Evolutionary conservation across 2,113 vertebrate genomes (phyloP), one percentile per base, ranked within the genome.

Genomic region (Cochlearius cochlearius): DNA sequence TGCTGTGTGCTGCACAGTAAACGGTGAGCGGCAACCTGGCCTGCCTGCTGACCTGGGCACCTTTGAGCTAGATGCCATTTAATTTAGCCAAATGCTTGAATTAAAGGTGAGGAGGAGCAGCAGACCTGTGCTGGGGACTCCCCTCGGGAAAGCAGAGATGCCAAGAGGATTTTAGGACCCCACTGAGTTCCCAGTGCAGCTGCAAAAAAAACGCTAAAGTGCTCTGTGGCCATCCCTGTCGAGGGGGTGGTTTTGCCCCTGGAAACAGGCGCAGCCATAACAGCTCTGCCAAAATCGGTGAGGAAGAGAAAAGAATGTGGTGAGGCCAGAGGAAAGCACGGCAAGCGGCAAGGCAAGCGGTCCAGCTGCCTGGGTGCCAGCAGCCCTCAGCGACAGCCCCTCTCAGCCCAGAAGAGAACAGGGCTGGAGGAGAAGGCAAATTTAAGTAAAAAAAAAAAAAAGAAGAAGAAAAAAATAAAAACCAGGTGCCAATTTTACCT

Each of bases 1-100:
- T 0, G 1, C 20, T 19, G 9, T n/a, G 64, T 1, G 5, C 69
- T 69, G 50, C 36, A 13, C 0, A 0, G n/a, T 25, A 27, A 79
- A 22, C 1, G 12, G 13, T 10, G 52, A 89, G 72, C 45, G 74
- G 66, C 45, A 77, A 41, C 59, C 63, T 43, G 69, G 27, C 38
- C 82, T 76, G 58, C 38, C 36, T 45, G 64, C 55, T 72, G 53
- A 55, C 64, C 69, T 29, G 63, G 43, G 55, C 8, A 30, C 56
- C 55, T 38, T n/a, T 4, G 4, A 77, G 53, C 15, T 32, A 58
- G 32, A 49, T 30, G 64, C 21, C 43, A 64, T 36, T 36, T 47
- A 64, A 76, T 66, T 78, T 60, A 69, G 36, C 53, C 4, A 7
- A 85, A 22, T 13, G 32, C 36, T 50, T 64, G 45, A 87, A 76